phyloP scores from a whole-genome alignment of 2,888 invertebrate genomes.

The Pristionchus fissidentatus region DNA sequence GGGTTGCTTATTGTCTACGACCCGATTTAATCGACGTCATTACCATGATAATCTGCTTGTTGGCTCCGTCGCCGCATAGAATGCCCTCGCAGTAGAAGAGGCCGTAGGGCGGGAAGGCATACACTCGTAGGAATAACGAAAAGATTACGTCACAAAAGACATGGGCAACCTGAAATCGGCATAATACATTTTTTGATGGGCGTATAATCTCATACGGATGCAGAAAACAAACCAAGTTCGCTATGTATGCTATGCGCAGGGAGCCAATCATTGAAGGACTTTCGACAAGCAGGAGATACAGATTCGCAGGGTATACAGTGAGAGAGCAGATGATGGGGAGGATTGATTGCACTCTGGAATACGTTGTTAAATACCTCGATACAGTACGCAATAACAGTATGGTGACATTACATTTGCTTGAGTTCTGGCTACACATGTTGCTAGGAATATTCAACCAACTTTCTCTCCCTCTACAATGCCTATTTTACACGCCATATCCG shows the following conservation, averaged over 20 bases:
- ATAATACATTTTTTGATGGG: background rate
- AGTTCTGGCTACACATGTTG: no score
- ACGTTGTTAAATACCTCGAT: background rate
- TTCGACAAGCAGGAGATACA: background rate
- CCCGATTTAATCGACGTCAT: no score
- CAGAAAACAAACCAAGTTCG: background rate
- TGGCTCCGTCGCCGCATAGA: background rate
- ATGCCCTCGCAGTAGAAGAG: conserved; percentile 30
- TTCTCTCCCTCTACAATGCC: no score
- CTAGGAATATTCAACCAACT: no score
- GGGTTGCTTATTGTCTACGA: no score
- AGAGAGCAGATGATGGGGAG: background rate
- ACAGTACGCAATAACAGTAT: no score
- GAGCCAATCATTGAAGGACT: background rate
- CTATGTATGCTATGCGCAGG: background rate
- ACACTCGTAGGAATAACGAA: background rate
- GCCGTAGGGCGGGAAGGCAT: background rate
- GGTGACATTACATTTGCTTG: no score
- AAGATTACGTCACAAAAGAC: background rate
- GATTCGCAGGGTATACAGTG: background rate
- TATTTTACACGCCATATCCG: no score
- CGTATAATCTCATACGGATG: no score
- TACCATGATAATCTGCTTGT: background rate
- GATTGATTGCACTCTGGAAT: background rate
- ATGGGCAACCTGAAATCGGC: background rate